A percentile compares a stretch with the other conserved stretches of the same genome.
These are phyloP conservation scores for Eclectus roratus DNA, from an alignment of 2,113 vertebrate species.

Conservation along the genomic window DNA sequence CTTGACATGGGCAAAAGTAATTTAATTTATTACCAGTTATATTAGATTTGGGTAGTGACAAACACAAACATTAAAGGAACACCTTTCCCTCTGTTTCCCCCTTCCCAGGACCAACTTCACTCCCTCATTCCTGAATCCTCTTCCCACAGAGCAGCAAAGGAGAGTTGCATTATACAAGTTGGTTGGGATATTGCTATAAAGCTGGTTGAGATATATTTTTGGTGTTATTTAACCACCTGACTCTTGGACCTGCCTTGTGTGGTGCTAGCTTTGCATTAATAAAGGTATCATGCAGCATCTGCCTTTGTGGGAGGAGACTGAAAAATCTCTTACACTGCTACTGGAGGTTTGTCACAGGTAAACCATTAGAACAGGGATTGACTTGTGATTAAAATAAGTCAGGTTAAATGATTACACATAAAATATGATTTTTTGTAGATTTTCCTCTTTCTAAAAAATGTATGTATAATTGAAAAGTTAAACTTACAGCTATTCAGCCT, in stretches of 20 bases:
- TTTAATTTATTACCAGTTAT: background rate
- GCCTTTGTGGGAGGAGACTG: background rate
- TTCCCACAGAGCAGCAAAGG: background rate
- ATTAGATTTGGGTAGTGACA: background rate
- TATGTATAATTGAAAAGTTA: background rate
- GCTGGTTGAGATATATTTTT: background rate
- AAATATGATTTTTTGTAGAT: background rate
- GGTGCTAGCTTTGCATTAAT: background rate
- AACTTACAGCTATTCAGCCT: background rate
- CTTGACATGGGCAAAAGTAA: background rate
- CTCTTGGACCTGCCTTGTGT: background rate
- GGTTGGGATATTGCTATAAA: background rate
- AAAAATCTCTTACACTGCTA: background rate
- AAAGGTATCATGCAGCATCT: background rate
- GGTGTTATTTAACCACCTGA: background rate
- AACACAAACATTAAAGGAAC: background rate
- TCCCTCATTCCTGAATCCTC: background rate
- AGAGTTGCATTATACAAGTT: background rate
- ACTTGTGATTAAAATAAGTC: background rate
- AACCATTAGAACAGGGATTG: background rate
- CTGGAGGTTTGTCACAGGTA: background rate
- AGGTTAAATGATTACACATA: background rate
- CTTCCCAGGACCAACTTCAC: background rate
- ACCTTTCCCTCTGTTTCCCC: fast-evolving
- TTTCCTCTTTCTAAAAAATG: background rate